Evolutionary conservation across 2,113 vertebrate species (phyloP), one percentile per base, ranked within the genome.

Genomic region (Dromas ardeola): DNA sequence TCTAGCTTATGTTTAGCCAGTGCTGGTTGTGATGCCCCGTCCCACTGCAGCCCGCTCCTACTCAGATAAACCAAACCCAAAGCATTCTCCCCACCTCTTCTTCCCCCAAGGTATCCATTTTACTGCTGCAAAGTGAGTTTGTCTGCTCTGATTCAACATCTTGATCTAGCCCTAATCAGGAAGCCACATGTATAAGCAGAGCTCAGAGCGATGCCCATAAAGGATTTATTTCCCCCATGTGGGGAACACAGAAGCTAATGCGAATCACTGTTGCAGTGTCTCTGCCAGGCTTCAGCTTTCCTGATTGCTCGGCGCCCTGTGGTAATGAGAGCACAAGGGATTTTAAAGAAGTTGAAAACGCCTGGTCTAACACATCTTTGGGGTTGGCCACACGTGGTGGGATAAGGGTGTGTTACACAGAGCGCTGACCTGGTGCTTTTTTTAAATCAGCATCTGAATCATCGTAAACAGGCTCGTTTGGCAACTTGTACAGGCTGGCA

Each of bases 181-280:
- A 72, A 73, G 53, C 72, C 0, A 0, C 8, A 0, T 4, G 6
- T 38, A 5, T 36, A 6, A 43, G 70, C 89, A 61, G 71, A 86
- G 58, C 80, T 69, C 53, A 6, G 1, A 16, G 59, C 13, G 17
- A 1, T 38, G 10, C 49, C 67, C 1, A 0, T n/a, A 9, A 36
- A 53, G 78, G 73, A 27, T 87, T 89, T n/a, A 12, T 69, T 62
- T 67, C 53, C 38, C 67, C 13, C 0, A 0, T 2, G 3, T 21
- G 19, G 11, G 61, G 30, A 72, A 42, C 29, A 26, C 84, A 29
- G 17, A 65, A 63, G 36, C 29, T 26, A 10, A 9, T 2, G 5
- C 1, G 0, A 21, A 1, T 53, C 2, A 1, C 36, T n/a, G 32
- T 20, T 32, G 26, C 56, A 43, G 3, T 17, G 1, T 16, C 63